Conservation (phyloP, 2,797 vertebrate genomes). For the Micrastur ruficollis region DNA sequence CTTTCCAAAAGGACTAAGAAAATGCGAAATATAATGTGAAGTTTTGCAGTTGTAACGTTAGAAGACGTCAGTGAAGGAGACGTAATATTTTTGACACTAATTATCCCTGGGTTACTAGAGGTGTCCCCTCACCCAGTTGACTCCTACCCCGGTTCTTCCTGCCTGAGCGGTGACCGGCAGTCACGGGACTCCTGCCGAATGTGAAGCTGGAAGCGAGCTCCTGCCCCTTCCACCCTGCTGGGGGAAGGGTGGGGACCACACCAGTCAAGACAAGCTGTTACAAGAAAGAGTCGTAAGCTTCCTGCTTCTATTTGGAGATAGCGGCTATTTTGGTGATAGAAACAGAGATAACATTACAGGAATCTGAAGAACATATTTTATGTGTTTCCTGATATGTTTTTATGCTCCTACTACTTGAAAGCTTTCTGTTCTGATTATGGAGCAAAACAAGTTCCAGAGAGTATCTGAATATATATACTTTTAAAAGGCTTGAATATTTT, state of each 20-base stretch:
- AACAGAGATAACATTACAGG: neutral
- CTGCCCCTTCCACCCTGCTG: neutral
- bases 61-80: neutral
- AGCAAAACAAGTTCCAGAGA: neutral
- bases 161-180: neutral
- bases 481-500: neutral
- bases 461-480: neutral
- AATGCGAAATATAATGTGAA: neutral
- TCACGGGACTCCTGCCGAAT: neutral
- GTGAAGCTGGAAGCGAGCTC: neutral
- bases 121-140: neutral
- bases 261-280: neutral
- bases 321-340: neutral
- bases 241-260: neutral
- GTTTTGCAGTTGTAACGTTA: neutral
- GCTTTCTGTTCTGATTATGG: neutral
- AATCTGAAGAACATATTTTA: constrained; percentile 6
- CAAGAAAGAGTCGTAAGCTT: constrained; percentile 11
- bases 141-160: neutral
- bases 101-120: neutral
- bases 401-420: neutral
- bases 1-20: neutral
- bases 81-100: fast-evolving
- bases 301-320: constrained; percentile 33
- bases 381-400: neutral